Base-by-base conservation (phyloP, 2,797 vertebrate species). In the Scolopax bukidnonensis region DNA sequence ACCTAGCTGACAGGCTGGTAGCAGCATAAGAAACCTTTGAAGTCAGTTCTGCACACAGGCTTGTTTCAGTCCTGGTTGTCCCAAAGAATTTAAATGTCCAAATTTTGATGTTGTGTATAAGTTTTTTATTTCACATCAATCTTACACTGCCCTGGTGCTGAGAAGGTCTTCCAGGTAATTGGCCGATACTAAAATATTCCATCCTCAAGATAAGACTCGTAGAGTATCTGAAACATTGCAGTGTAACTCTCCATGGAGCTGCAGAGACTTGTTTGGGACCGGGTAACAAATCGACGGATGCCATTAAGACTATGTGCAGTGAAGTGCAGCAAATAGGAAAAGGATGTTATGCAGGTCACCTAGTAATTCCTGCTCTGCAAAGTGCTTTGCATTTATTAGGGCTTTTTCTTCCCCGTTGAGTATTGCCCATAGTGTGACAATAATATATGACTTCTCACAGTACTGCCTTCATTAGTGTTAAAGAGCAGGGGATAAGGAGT, bases 381-480 rank as follows among this genome's bases (percentile, higher is more conserved):
- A 91, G 61, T 91, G 87, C 71, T 96, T 93, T 94, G 85, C 67
- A 38, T 95, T 84, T 76, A 16, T 9, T 69, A 67, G 59, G 47
- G 7, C 27, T 30, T 70, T 95, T 89, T 80, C 21, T 71, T 96
- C 91, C 81, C 80, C 36, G 12, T 85, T 92, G 54, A 43, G 27
- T 59, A 67, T 70, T 93, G 53, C 54, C 90, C 60, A 92, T 38
- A 71, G 64, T 64, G 48, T 80, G 77, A 93, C 86, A 84, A 33
- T 95, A 94, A 95, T 90, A 91, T 93, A 91, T 79, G 79, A 64
- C 91, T 97, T 96, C 93, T 68, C 95, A 90, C 91, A 77, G 85
- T 63, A 28, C 88, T 95, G 68, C 87, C 77, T 96, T 97, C 93
- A 97, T 97, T 96, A 96, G 90, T 68, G 94, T 84, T 74, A 86